phyloP scores from a whole-genome alignment of 2,797 vertebrate species.

The Phrynocephalus vlangalii region DNA sequence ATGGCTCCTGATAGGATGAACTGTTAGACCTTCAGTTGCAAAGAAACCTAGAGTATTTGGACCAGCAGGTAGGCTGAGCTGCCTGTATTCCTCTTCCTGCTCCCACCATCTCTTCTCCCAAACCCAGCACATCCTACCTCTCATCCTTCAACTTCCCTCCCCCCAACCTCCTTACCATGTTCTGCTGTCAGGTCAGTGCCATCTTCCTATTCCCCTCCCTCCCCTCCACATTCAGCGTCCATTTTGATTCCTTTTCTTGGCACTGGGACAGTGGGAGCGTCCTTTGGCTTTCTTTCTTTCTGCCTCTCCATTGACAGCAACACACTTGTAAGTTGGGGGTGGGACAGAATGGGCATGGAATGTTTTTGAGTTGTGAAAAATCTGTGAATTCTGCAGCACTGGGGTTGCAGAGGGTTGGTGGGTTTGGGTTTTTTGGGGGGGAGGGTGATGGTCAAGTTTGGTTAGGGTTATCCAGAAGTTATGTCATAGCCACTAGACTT shows the following conservation, averaged over 20 bases:
- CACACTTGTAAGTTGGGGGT: conserved; percentile 27
- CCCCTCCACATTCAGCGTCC: conserved; percentile 49
- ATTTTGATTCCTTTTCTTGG: conserved; percentile 62
- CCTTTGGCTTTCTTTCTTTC: conserved; percentile 66
- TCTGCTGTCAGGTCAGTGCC: conserved; percentile 21
- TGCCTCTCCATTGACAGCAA: conserved; percentile 19
- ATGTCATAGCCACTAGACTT: too few species aligned
- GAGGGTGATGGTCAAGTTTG: not conserved
- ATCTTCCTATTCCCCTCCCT: conserved; percentile 21
- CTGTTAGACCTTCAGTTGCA: conserved; percentile 98
- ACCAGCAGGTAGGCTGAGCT: conserved; percentile 94
- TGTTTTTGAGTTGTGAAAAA: not conserved
- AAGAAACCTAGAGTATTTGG: conserved; percentile 97
- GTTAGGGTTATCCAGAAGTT: not conserved
- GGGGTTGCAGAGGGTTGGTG: not conserved
- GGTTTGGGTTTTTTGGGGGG: too few species aligned
- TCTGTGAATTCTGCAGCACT: not conserved
- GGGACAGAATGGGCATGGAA: too few species aligned
- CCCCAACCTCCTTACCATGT: not conserved
- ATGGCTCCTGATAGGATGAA: conserved; percentile 91
- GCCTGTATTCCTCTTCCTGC: conserved; percentile 69
- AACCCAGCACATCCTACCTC: conserved; percentile 38
- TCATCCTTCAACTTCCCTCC: not conserved
- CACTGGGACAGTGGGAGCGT: conserved; percentile 63
- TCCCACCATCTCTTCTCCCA: conserved; percentile 43